phyloP scores from a whole-genome alignment of 2,888 invertebrate species.

The Theretra japonica region DNA sequence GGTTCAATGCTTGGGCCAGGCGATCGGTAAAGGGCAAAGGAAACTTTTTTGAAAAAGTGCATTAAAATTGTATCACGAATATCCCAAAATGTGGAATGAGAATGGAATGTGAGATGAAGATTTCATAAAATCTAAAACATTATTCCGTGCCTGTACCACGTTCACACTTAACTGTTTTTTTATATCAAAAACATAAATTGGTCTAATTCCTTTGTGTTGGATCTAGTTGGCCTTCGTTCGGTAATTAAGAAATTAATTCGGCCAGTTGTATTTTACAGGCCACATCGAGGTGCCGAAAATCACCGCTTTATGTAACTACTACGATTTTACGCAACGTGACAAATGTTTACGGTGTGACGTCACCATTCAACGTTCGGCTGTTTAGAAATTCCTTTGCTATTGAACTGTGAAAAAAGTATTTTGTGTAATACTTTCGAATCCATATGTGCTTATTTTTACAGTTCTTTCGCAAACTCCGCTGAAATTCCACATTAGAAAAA shows the following conservation, averaged over 20 bases:
- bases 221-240: conserved; percentile 53
- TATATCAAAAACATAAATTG: conserved; percentile 35
- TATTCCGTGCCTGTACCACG: neutral
- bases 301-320: neutral
- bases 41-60: too few relatives aligned
- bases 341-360: conserved; percentile 26
- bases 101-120: too few relatives aligned
- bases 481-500: too few relatives aligned
- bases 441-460: too few relatives aligned
- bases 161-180: conserved; percentile 2
- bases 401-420: neutral
- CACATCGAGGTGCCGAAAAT: conserved; percentile 31
- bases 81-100: too few relatives aligned
- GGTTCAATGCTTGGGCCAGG: too few relatives aligned
- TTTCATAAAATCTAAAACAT: neutral
- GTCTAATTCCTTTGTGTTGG: conserved; percentile 50
- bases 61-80: too few relatives aligned
- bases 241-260: conserved; percentile 59
- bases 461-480: too few relatives aligned
- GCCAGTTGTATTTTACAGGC: conserved; percentile 32
- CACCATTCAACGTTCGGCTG: conserved; percentile 9
- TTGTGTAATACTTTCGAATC: neutral
- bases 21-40: too few relatives aligned
- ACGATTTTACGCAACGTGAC: conserved; percentile 3
- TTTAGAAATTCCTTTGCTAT: conserved; percentile 1